Evolutionary conservation across 1,140 invertebrate species (phyloP), one percentile per base, ranked within the genome.

Genomic region (Contarinia nasturtii): DNA sequence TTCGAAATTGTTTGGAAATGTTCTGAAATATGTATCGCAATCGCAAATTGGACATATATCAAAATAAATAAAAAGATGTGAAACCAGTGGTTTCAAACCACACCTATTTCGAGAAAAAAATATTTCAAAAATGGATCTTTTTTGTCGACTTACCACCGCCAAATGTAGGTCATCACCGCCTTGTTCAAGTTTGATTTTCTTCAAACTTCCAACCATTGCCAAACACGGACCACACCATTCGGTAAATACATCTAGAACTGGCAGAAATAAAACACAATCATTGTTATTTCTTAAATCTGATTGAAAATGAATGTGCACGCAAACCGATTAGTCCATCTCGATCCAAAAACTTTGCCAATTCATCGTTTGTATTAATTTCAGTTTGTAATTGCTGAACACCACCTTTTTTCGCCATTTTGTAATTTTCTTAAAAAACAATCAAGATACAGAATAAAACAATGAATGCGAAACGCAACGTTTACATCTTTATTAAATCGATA

Each of bases 201-300:
- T 86, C 49, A 94, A 70, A 60, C 79, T 86, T 50, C 81, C 82
- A 20, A 86, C 71, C 82, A 93, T 86, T 21, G 81, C 86, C 47
- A 77, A 66, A 56, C 88, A 92, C 1, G 88, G 87, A 7, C 89
- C 89, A 58, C 84, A 86, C 88, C 89, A 93, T 50, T 88, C 85
- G n/a, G 87, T 82, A 64, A 87, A 93, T 21, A 92, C 74, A 61
- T 94, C 88, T 18, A 88, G 71, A 50, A 93, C 87, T 90, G 49
- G 27, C 3, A 27, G 27, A 27, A 10, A 27, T 27, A 27, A 10
- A n/a, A n/a, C n/a, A n/a, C n/a, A 40, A 46, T 44, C n/a, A n/a
- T n/a, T n/a, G n/a, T n/a, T n/a, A n/a, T n/a, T n/a, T n/a, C n/a
- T n/a, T n/a, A n/a, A n/a, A n/a, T n/a, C n/a, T n/a, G n/a, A n/a